Base-by-base conservation (phyloP, 2,113 vertebrate species). In the Notothenia coriiceps region DNA sequence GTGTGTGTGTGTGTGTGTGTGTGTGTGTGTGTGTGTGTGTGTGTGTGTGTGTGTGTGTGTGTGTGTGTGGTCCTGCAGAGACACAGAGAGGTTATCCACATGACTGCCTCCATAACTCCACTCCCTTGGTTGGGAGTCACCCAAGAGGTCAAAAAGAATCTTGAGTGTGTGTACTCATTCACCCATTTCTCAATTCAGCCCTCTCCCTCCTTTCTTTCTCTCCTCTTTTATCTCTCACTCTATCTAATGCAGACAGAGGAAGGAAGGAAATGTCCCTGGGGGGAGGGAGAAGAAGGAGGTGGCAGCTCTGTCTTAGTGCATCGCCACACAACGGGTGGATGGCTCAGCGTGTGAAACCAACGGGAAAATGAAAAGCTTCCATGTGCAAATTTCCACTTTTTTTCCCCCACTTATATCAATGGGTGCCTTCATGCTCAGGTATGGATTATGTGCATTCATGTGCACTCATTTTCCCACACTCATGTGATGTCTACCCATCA, bases 91-190 rank as follows among this genome's bases (percentile, higher is more conserved):
- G 81, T 88, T 85, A 70, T 74, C 86, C 84, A 91, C 89, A 91
- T 64, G 86, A 88, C 50, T 84, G 82, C 65, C 63, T 85, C 59
- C 56, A 83, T 86, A 86, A 83, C 69, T 84, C 43, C 20, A 81
- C 78, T 91, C 79, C 62, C 74, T 63, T 50, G 57, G 56, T 62
- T 86, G 56, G 64, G 75, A 89, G 71, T 89, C 82, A 67, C 72
- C 68, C 46, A 63, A 88, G 64, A 86, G 90, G 88, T 92, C 87
- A 91, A 88, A 79, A 78, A 70, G 60, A 57, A 83, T 85, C 80
- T 80, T 82, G 70, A 77, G 77, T 62, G 71, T 44, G 78, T 33
- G 74, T 75, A 83, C 70, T 86, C 83, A 77, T 84, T 90, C 79
- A 88, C 54, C 70, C 70, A 56, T 86, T 82, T 57, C 68, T 86